Evolutionary conservation across 2,113 vertebrate species (phyloP), one percentile per base, ranked within the genome.

Genomic region (Coptodon rendalli): DNA sequence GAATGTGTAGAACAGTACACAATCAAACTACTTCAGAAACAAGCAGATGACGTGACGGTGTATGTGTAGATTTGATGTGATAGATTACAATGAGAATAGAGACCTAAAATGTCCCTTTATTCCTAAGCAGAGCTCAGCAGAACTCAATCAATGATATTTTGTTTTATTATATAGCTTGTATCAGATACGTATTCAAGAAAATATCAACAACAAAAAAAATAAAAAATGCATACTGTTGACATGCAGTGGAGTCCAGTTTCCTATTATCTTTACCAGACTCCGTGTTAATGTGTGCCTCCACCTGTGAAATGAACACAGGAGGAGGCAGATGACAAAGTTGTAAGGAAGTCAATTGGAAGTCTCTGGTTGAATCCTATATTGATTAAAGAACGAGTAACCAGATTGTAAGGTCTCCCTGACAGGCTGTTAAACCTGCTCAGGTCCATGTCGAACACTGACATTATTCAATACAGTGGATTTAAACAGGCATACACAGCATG

Each of bases 311-410:
- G 12, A 54, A 29, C 38, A 63, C 78, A 56, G 36, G 34, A n/a
- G 27, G 29, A 56, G 27, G 83, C 43, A 63, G 86, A 85, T 63
- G 82, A 63, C n/a, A 66, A 83, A 68, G 73, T 78, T 85, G 80
- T 59, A 54, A 56, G n/a, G 16, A 83, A 81, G 76, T 86, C 19
- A 87, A 80, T 76, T 85, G 40, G 34, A 68, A 71, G 78, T 80
- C 48, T 89, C 14, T 16, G 24, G 73, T 45, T 79, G 16, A 84
- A 54, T 88, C 19, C 12, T 57, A 34, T 88, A 83, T 85, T 73
- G 80, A 93, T 93, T 82, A 81, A 84, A 84, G 10, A 79, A 57
- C 45, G 68, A 85, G 29, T 89, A 9, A 24, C 38, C n/a, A 27
- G 66, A 3, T 50, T 57, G 68, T 10, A 11, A 43, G 6, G 12